These are phyloP conservation scores for Micropterix aruncella DNA, from an alignment of 2,888 invertebrate genomes.

Conservation along the genomic window DNA sequence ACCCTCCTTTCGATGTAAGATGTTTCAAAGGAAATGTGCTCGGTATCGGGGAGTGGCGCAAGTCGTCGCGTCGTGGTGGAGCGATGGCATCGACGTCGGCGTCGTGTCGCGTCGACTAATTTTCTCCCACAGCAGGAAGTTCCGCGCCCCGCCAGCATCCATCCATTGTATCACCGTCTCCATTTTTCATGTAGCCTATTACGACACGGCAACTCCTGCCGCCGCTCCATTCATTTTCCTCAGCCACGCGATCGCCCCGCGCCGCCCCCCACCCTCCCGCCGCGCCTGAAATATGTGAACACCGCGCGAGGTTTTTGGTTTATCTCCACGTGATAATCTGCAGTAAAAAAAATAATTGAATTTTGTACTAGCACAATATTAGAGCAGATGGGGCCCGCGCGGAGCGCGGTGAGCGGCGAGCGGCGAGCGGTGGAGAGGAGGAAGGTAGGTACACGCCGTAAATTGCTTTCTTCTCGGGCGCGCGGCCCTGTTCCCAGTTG, in stretches of 20 bases:
- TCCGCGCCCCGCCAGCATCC: constrained; percentile 5
- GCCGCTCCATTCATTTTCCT: constrained; percentile 5
- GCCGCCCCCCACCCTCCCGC: constrained; percentile 6
- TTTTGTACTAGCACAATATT: constrained; percentile 15
- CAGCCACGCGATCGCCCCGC: constrained; percentile 3
- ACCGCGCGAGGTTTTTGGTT: constrained; percentile 13
- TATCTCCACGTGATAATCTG: constrained; percentile 38
- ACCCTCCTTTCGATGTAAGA: too few species aligned
- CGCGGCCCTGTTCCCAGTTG: not conserved
- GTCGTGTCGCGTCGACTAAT: not conserved
- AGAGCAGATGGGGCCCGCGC: not conserved
- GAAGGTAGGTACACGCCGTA: not conserved
- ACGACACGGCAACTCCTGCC: constrained; percentile 7
- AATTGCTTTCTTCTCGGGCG: not conserved
- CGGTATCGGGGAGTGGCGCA: too few species aligned
- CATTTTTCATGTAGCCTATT: constrained; percentile 12
- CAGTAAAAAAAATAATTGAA: constrained; percentile 42
- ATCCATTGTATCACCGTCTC: constrained; percentile 11
- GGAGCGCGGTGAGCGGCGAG: not conserved
- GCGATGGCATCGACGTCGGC: too few species aligned
- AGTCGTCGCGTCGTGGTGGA: too few species aligned
- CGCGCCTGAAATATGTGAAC: constrained; percentile 1
- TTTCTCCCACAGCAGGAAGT: not conserved
- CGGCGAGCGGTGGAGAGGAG: too few species aligned
- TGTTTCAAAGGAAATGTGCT: too few species aligned